Evolutionary conservation across 2,888 invertebrate species (phyloP).

Genomic region (Brachypalpus laphriformis): DNA sequence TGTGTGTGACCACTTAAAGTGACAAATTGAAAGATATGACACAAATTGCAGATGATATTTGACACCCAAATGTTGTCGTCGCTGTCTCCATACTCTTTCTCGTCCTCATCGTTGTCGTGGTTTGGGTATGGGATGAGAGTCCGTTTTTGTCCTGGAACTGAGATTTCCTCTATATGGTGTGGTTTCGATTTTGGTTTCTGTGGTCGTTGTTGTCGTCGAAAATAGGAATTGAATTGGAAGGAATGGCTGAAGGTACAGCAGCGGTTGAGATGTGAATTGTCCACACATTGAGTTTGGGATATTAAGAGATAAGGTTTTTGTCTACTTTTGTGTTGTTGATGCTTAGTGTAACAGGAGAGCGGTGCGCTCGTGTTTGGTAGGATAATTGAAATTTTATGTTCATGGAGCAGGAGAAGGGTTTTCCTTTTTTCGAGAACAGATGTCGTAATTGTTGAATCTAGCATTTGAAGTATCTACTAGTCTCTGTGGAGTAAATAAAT

Average conservation of each 20-base stretch:
- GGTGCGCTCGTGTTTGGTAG: conserved; percentile 43
- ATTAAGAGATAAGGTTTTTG: conserved; percentile 59
- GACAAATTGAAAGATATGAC: conserved; percentile 74
- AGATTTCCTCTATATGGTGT: conserved; percentile 51
- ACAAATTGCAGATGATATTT: conserved; percentile 74
- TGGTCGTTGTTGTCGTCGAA: conserved; percentile 33
- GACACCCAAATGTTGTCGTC: conserved; percentile 73
- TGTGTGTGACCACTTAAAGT: conserved; percentile 74
- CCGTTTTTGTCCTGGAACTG: conserved; percentile 31
- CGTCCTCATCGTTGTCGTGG: neutral
- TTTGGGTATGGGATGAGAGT: neutral
- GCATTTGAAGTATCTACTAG: neutral
- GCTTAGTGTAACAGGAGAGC: conserved; percentile 62
- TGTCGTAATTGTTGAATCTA: conserved; percentile 12
- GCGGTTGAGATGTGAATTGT: conserved; percentile 52
- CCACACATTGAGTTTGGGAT: conserved; percentile 40
- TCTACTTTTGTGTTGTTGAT: conserved; percentile 38
- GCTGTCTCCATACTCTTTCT: conserved; percentile 29
- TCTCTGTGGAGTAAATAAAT: conserved; percentile 30
- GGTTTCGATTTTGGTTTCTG: conserved; percentile 64
- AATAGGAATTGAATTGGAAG: conserved; percentile 66
- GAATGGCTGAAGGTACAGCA: conserved; percentile 29
- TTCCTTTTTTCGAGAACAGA: conserved; percentile 16
- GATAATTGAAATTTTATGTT: conserved; percentile 71
- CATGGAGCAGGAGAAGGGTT: conserved; percentile 28